phyloP scores from a whole-genome alignment of 2,888 invertebrate genomes.

The Melolontha melolontha region DNA sequence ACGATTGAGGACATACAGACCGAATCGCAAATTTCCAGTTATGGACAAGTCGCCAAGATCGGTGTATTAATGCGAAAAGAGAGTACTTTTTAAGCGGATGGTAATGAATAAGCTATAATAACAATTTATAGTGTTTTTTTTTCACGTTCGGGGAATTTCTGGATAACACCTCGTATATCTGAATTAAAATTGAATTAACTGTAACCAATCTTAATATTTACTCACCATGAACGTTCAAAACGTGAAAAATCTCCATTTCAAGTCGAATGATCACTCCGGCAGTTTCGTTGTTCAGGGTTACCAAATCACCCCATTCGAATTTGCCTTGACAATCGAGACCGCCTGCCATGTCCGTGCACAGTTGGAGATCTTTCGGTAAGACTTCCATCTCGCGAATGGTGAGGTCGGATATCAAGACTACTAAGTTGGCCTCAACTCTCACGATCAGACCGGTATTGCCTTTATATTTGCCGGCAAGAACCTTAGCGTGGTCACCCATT shows the following conservation, averaged over 20 bases:
- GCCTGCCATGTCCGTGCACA: constrained; percentile 98
- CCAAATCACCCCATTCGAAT: constrained; percentile 98
- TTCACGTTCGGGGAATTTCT: too few relatives aligned
- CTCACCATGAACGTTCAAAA: constrained; percentile 92
- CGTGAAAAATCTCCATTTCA: constrained; percentile 97
- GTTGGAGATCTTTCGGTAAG: constrained; percentile 91
- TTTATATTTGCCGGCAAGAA: constrained; percentile 88
- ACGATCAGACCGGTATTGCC: constrained; percentile 98
- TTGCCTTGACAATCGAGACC: constrained; percentile 98
- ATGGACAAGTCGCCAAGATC: too few relatives aligned
- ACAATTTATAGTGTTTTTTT: too few relatives aligned
- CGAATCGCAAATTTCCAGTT: too few relatives aligned
- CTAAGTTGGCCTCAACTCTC: constrained; percentile 91
- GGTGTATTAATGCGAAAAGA: too few relatives aligned
- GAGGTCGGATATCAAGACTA: constrained; percentile 95
- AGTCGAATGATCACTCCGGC: constrained; percentile 98
- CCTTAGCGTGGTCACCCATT: constrained; percentile 98
- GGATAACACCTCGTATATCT: too few relatives aligned
- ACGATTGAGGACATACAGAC: too few relatives aligned
- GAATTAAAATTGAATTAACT: too few relatives aligned
- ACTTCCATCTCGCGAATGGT: constrained; percentile 98
- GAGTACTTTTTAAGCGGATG: too few relatives aligned
- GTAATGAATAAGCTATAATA: too few relatives aligned
- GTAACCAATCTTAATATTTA: background rate
- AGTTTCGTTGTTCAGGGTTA: constrained; percentile 94